A percentile compares a stretch with the other conserved stretches of the same genome.
phyloP scores from a whole-genome alignment of 2,888 invertebrate genomes.

The Epicampocera succincta region DNA sequence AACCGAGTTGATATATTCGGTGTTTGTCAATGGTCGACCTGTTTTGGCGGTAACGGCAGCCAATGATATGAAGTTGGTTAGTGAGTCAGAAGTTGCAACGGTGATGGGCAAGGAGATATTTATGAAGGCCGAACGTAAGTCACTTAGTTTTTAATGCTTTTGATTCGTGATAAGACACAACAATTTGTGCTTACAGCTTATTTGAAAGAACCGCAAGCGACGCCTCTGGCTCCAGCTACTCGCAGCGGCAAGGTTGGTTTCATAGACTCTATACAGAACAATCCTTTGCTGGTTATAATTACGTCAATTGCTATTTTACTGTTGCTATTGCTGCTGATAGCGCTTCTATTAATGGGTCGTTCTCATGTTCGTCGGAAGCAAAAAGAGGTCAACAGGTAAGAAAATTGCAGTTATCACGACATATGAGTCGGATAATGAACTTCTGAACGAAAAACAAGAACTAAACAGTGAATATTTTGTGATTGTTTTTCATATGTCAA shows the following conservation, averaged over 20 bases:
- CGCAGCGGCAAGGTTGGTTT: slow-evolving; percentile 77
- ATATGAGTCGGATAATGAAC: no score
- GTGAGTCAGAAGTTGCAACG: slow-evolving; percentile 88
- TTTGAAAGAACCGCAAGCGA: slow-evolving; percentile 80
- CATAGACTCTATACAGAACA: slow-evolving; percentile 78
- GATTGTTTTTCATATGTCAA: no score
- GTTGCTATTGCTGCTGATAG: slow-evolving; percentile 77
- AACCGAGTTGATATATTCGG: slow-evolving; percentile 89
- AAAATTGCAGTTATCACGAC: not conserved
- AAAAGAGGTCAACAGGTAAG: slow-evolving; percentile 77
- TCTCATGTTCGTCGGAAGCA: slow-evolving; percentile 75
- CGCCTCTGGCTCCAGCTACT: slow-evolving; percentile 80
- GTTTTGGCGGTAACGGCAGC: slow-evolving; percentile 91
- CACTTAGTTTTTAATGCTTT: not conserved
- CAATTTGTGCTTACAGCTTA: slow-evolving; percentile 75
- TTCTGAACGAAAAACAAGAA: no score
- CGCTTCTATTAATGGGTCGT: slow-evolving; percentile 79
- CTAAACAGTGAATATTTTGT: no score
- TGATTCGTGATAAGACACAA: not conserved
- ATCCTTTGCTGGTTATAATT: slow-evolving; percentile 78
- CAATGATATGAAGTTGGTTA: slow-evolving; percentile 90
- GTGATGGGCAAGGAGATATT: slow-evolving; percentile 89
- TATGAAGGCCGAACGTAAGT: slow-evolving; percentile 93
- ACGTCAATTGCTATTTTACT: slow-evolving; percentile 78
- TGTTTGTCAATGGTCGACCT: slow-evolving; percentile 89